These are phyloP conservation scores for Hiodon tergisus DNA, from an alignment of 2,113 vertebrate genomes.

Conservation along the genomic window DNA sequence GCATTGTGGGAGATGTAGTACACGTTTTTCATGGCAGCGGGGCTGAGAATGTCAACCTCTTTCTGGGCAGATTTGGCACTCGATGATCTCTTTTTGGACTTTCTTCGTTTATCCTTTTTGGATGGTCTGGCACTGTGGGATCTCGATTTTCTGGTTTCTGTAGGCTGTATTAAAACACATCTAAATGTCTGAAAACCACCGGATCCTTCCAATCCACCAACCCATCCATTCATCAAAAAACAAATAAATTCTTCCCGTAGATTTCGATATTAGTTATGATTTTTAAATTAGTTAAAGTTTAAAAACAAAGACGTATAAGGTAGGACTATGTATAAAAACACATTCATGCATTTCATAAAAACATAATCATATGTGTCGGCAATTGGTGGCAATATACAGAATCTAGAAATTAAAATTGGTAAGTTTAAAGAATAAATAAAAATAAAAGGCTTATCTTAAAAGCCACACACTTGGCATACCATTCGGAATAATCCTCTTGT, in stretches of 20 bases:
- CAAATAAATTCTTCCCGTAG: too few species aligned
- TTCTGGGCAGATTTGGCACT: slow-evolving; percentile 42
- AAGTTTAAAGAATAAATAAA: neutral
- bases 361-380: neutral
- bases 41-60: slow-evolving; percentile 66
- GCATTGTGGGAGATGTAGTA: slow-evolving; percentile 82
- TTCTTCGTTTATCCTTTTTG: slow-evolving; percentile 46
- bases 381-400: neutral
- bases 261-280: too few species aligned
- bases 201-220: too few species aligned
- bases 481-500: neutral
- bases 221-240: too few species aligned
- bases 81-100: slow-evolving; percentile 34
- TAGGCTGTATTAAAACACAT: slow-evolving; percentile 53
- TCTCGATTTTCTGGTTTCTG: slow-evolving; percentile 55
- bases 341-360: too few species aligned
- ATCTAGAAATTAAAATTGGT: neutral
- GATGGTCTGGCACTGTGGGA: slow-evolving; percentile 39
- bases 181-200: too few species aligned
- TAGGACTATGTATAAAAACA: too few species aligned
- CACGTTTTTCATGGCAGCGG: slow-evolving; percentile 72
- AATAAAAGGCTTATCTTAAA: neutral
- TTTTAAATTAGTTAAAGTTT: too few species aligned
- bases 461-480: neutral
- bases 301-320: too few species aligned